Conservation (phyloP, 2,797 vertebrate genomes). For the Rhinatrema bivittatum region DNA sequence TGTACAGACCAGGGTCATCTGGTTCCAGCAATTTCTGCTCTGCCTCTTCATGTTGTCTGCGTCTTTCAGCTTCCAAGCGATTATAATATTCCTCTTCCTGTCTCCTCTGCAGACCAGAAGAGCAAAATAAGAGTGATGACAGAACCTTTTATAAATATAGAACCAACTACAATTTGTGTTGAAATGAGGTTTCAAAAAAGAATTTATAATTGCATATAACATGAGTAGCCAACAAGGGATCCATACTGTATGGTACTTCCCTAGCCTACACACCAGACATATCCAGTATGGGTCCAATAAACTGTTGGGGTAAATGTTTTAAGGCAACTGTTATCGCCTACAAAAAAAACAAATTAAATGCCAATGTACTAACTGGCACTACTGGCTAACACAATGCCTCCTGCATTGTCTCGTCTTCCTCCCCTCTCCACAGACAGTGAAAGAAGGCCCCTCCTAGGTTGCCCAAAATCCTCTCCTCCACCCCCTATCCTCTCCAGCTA, state of each 20-base stretch:
- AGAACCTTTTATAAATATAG: neutral
- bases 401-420: too few species aligned
- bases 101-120: conserved; percentile 77
- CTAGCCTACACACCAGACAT: too few species aligned
- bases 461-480: too few species aligned
- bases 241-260: neutral
- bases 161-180: neutral
- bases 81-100: conserved; percentile 97
- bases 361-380: too few species aligned
- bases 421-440: too few species aligned
- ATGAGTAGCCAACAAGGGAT: neutral
- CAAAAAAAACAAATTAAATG: too few species aligned
- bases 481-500: too few species aligned
- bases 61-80: conserved; percentile 91
- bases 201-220: neutral
- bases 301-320: too few species aligned
- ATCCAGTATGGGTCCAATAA: too few species aligned
- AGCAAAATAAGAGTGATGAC: conserved; percentile 34
- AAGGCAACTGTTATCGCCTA: too few species aligned
- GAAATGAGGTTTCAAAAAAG: neutral
- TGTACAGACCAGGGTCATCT: conserved; percentile 91
- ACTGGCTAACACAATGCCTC: too few species aligned
- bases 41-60: conserved; percentile 90
- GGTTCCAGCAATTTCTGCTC: conserved; percentile 87
- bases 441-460: too few species aligned